Conservation (phyloP, 2,113 vertebrate genomes). For the Dasyornis broadbenti region DNA sequence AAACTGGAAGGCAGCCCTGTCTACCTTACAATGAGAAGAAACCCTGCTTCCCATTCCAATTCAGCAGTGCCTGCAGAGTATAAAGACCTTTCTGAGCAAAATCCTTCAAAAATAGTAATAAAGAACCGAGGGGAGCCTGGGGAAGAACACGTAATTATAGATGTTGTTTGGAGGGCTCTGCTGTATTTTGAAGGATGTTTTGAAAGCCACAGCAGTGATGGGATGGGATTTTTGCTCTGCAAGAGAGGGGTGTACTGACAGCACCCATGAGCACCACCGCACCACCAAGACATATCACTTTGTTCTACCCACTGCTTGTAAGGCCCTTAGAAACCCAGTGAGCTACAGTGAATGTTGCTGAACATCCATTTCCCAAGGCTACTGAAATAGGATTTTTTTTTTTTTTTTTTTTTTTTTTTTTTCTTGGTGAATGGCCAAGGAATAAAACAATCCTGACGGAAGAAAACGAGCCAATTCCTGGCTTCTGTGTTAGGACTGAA, state of each 20-base stretch:
- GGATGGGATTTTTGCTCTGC: background rate
- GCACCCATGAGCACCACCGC: background rate
- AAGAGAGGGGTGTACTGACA: background rate
- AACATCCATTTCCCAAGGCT: slow-evolving; percentile 59
- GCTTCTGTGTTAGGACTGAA: slow-evolving; percentile 29
- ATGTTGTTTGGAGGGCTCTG: background rate
- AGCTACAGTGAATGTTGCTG: slow-evolving; percentile 41
- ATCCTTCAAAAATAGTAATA: slow-evolving; percentile 46
- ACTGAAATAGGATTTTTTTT: slow-evolving; percentile 21
- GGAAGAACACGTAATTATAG: background rate
- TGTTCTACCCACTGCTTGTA: background rate
- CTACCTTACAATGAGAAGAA: slow-evolving; percentile 60
- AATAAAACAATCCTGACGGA: slow-evolving; percentile 54
- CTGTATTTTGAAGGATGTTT: background rate
- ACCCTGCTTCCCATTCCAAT: slow-evolving; percentile 47
- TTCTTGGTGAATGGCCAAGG: slow-evolving; percentile 23
- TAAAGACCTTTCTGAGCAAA: slow-evolving; percentile 53
- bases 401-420: slow-evolving; percentile 1
- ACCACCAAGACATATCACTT: background rate
- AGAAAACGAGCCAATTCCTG: slow-evolving; percentile 61
- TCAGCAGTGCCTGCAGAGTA: slow-evolving; percentile 20
- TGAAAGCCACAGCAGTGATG: background rate
- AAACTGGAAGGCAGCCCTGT: slow-evolving; percentile 59
- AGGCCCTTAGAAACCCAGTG: slow-evolving; percentile 10
- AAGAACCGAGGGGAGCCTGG: background rate